These are phyloP conservation scores for Rhagologus leucostigma DNA, from an alignment of 2,113 vertebrate species.

Conservation along the genomic window DNA sequence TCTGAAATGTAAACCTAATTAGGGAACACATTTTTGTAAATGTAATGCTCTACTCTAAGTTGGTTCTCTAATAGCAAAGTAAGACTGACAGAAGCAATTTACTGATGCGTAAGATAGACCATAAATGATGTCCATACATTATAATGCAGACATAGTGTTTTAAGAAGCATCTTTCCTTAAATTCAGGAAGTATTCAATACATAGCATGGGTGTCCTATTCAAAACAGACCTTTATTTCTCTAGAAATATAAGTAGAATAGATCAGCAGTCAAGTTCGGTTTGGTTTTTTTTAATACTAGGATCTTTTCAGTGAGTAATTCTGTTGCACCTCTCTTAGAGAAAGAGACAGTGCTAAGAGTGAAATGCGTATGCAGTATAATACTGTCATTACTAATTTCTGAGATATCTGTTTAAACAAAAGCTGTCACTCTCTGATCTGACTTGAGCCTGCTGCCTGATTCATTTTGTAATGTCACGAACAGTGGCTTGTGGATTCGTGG, in stretches of 20 bases:
- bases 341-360: not conserved
- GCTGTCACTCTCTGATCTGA: conserved; percentile 25
- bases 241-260: not conserved
- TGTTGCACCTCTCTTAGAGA: not conserved
- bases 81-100: not conserved
- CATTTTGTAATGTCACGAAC: conserved; percentile 30
- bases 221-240: not conserved
- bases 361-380: not conserved
- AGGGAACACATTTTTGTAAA: not conserved
- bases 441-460: conserved; percentile 30
- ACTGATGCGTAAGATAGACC: not conserved
- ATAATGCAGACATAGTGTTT: not conserved
- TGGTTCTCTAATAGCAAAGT: not conserved
- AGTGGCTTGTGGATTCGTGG: conserved; percentile 5
- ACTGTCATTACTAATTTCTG: not conserved
- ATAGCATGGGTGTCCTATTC: not conserved
- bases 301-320: not conserved
- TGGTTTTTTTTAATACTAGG: not conserved
- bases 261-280: not conserved
- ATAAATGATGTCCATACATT: not conserved
- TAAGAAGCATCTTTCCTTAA: not conserved
- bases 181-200: not conserved
- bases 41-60: not conserved
- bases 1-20: not conserved
- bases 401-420: conserved; percentile 35